These are phyloP conservation scores for Crotalus helleri DNA, from an alignment of 2,113 vertebrate genomes.

Conservation along the genomic window DNA sequence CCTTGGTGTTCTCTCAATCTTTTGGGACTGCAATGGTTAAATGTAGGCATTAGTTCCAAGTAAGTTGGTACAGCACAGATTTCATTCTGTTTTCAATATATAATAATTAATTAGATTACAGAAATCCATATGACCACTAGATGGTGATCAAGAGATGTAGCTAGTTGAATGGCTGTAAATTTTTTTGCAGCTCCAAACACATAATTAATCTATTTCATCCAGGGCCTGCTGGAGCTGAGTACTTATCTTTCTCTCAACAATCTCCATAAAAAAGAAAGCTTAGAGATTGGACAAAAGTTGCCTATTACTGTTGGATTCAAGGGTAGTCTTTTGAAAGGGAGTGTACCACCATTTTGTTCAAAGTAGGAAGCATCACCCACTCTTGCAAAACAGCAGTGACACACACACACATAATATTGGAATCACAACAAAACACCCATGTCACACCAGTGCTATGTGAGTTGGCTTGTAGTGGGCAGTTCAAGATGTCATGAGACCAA, in stretches of 20 bases:
- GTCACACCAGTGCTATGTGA: neutral
- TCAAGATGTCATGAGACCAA: neutral
- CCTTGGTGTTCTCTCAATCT: neutral
- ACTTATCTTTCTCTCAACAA: neutral
- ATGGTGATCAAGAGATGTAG: neutral
- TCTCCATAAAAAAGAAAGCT: neutral
- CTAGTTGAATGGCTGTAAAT: neutral
- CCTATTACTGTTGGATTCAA: neutral
- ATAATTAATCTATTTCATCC: neutral
- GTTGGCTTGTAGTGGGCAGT: neutral
- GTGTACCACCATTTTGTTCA: neutral
- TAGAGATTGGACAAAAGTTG: neutral
- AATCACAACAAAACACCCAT: neutral
- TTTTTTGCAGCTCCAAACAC: neutral
- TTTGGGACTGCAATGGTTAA: neutral
- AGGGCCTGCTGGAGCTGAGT: neutral
- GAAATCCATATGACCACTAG: neutral
- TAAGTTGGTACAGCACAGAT: neutral
- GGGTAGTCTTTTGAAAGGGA: neutral
- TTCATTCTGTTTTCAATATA: neutral
- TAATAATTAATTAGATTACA: neutral
- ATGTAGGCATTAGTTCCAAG: neutral
- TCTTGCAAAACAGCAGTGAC: neutral
- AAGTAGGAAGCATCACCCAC: neutral
- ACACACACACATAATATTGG: neutral